Percentiles rank a stretch among this genome's conserved stretches.
These are phyloP conservation scores for Philereme transversata DNA, from an alignment of 2,888 invertebrate species.

Conservation along the genomic window DNA sequence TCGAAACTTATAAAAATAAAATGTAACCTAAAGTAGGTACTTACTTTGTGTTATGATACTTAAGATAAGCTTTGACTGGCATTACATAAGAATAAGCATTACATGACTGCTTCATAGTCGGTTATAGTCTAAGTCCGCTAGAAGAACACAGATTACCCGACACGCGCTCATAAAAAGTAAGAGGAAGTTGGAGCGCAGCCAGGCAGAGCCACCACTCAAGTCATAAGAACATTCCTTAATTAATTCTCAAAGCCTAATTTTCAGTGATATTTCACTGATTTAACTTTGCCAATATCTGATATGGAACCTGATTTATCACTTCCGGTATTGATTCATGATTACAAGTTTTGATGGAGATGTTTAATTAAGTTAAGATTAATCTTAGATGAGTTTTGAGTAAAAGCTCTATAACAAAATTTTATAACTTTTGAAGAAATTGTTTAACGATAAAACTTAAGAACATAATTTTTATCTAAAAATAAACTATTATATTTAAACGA, in stretches of 20 bases:
- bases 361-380: not conserved
- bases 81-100: too few species aligned
- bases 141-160: slow-evolving; percentile 2
- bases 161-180: slow-evolving; percentile 59
- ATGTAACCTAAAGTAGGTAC: too few species aligned
- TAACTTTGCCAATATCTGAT: slow-evolving; percentile 42
- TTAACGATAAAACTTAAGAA: too few species aligned
- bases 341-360: slow-evolving; percentile 1
- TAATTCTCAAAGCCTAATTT: slow-evolving; percentile 47
- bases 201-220: slow-evolving; percentile 28
- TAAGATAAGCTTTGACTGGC: too few species aligned
- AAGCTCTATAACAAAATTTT: too few species aligned
- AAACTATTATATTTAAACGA: too few species aligned
- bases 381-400: too few species aligned
- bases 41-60: too few species aligned
- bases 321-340: slow-evolving; percentile 6
- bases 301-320: slow-evolving; percentile 31
- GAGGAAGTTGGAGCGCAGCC: slow-evolving; percentile 45
- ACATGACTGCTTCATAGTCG: too few species aligned
- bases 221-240: slow-evolving; percentile 44
- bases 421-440: too few species aligned
- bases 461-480: too few species aligned
- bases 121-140: slow-evolving; percentile 5
- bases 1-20: too few species aligned
- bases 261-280: slow-evolving; percentile 39